Percentiles rank a stretch among this genome's conserved stretches.
Evolutionary conservation across 2,888 invertebrate genomes (phyloP).

Genomic region (Dasypolia templi): DNA sequence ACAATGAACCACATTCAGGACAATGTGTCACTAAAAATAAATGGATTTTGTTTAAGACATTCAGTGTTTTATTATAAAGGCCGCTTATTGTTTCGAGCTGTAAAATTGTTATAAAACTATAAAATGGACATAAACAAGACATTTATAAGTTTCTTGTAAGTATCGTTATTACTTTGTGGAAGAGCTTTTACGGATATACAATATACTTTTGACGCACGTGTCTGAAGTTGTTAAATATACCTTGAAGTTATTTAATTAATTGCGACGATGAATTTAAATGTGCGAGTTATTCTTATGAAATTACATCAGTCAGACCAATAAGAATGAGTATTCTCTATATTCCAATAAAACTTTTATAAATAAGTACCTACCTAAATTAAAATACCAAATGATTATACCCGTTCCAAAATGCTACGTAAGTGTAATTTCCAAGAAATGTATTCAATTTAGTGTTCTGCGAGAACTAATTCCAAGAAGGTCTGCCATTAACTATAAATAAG

Average conservation of each 20-base stretch:
- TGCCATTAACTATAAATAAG: constrained; percentile 74
- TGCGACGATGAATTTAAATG: neutral
- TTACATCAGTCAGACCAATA: neutral
- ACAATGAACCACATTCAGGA: constrained; percentile 82
- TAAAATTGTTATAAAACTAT: constrained; percentile 66
- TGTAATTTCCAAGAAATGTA: constrained; percentile 55
- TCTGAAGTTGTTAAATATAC: neutral
- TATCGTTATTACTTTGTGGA: constrained; percentile 55
- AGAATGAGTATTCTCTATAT: neutral
- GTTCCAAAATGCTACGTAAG: constrained; percentile 24
- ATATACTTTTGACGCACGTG: constrained; percentile 16
- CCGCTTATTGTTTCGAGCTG: constrained; percentile 66
- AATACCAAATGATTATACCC: constrained; percentile 26
- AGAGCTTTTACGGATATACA: constrained; percentile 12
- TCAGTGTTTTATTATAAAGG: constrained; percentile 68
- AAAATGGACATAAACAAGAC: constrained; percentile 56
- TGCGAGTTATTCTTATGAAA: neutral
- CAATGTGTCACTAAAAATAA: constrained; percentile 83
- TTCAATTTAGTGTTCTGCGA: constrained; percentile 47
- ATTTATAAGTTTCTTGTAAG: constrained; percentile 58
- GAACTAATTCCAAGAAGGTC: constrained; percentile 72
- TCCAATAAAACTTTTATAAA: neutral
- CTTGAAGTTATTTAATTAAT: neutral
- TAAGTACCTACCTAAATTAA: constrained; percentile 25
- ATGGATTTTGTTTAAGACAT: constrained; percentile 74